Evolutionary conservation across 2,113 vertebrate genomes (phyloP).

Genomic region (Ptilorrhoa leucosticta): DNA sequence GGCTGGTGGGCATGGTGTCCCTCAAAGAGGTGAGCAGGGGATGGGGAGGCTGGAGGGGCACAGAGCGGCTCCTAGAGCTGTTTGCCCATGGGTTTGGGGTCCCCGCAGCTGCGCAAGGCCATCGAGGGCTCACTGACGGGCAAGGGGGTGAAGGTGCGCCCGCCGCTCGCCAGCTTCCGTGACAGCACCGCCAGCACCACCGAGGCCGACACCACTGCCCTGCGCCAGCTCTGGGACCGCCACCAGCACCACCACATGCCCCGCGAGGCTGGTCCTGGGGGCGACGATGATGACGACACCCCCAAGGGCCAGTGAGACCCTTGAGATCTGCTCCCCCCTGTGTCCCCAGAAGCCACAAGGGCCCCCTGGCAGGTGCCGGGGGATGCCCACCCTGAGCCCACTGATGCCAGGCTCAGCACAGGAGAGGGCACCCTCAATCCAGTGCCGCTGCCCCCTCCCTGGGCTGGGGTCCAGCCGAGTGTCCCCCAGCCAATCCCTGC

Average conservation of each 20-base stretch:
- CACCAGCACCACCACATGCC: conserved; percentile 85
- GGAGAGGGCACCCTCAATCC: background rate
- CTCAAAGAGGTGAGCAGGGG: conserved; percentile 86
- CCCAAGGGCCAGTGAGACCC: conserved; percentile 81
- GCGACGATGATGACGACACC: conserved; percentile 65
- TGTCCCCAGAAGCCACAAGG: conserved; percentile 44
- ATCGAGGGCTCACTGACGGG: conserved; percentile 93
- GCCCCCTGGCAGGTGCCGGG: background rate
- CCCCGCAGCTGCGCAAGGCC: conserved; percentile 88
- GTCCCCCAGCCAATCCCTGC: background rate
- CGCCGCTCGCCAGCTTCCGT: conserved; percentile 92
- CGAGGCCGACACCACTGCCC: conserved; percentile 89
- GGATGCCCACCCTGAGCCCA: background rate
- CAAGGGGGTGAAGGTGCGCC: conserved; percentile 92
- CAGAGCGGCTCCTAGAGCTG: rapidly evolving
- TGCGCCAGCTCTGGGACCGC: conserved; percentile 91
- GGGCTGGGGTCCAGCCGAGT: background rate
- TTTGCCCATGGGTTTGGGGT: background rate
- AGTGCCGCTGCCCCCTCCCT: background rate
- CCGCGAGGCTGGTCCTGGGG: conserved; percentile 73
- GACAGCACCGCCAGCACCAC: conserved; percentile 90
- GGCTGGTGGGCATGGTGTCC: conserved; percentile 93
- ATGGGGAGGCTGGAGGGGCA: rapidly evolving
- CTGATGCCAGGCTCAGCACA: rapidly evolving
- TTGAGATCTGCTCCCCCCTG: background rate